These are phyloP conservation scores for Agrochola circellaris DNA, from an alignment of 2,888 invertebrate genomes.

Conservation along the genomic window DNA sequence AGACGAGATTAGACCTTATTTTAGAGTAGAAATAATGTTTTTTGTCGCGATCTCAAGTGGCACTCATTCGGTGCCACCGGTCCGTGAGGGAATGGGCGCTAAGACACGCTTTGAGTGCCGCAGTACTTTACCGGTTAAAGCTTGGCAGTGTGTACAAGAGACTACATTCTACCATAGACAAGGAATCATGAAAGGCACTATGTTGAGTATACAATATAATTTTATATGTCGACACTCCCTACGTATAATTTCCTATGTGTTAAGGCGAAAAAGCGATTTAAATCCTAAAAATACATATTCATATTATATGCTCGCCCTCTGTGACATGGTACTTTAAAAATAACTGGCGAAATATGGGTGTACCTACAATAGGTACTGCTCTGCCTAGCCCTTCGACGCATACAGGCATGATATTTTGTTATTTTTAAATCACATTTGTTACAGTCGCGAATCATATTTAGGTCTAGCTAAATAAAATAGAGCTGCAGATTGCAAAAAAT, in stretches of 20 bases:
- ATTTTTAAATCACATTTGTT: neutral
- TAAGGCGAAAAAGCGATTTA: neutral
- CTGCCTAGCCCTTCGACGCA: neutral
- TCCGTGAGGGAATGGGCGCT: no score
- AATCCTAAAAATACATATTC: neutral
- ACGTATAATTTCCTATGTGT: neutral
- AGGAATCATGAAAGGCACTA: slow-evolving; percentile 42
- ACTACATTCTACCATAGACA: slow-evolving; percentile 20
- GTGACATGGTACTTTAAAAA: neutral
- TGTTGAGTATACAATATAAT: slow-evolving; percentile 25
- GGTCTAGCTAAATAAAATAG: neutral
- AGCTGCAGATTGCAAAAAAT: neutral
- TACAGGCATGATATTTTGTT: neutral
- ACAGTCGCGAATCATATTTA: neutral
- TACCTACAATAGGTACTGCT: neutral
- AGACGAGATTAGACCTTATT: no score
- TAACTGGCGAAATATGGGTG: neutral
- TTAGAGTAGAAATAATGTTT: no score
- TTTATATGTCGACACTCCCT: slow-evolving; percentile 9
- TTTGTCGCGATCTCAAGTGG: no score
- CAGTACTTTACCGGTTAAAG: no score
- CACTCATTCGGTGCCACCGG: no score
- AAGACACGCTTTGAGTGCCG: no score
- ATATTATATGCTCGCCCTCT: neutral
- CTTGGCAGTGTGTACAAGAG: slow-evolving; percentile 25